Percentiles rank a stretch among this genome's conserved stretches.
Evolutionary conservation across 92 coral and sea anemone genomes (phyloP).

Genomic region (Phenganax subtilis): DNA sequence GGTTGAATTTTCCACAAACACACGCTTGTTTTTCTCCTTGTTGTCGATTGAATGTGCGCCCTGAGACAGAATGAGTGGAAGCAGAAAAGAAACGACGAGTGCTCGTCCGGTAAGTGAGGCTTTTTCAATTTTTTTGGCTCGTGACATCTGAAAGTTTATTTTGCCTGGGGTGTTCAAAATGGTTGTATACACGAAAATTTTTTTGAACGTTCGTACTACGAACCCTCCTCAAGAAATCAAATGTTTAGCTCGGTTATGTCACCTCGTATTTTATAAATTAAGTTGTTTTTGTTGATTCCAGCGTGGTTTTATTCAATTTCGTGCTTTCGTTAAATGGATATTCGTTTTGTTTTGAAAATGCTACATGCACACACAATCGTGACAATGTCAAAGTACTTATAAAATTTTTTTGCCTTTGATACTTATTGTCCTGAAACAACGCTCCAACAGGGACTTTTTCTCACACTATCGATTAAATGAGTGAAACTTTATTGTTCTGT

Average conservation of each 20-base stretch:
- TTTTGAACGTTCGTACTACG: slow-evolving; percentile 8
- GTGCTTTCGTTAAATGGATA: slow-evolving; percentile 7
- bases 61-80: slow-evolving; percentile 34
- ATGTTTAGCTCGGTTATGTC: not conserved
- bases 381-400: slow-evolving; percentile 29
- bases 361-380: slow-evolving; percentile 32
- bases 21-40: slow-evolving; percentile 63
- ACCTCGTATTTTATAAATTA: not conserved
- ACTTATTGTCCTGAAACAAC: slow-evolving; percentile 8
- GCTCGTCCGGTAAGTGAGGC: slow-evolving; percentile 27
- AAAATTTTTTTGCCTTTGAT: not conserved
- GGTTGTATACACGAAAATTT: slow-evolving; percentile 2
- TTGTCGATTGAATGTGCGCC: slow-evolving; percentile 41
- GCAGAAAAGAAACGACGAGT: slow-evolving; percentile 27
- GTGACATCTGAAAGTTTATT: not conserved
- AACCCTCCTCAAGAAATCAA: not conserved
- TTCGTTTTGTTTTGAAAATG: slow-evolving; percentile 36
- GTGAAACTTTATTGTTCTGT: not conserved
- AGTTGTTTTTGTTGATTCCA: not conserved
- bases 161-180: slow-evolving; percentile 3
- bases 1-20: slow-evolving; percentile 48
- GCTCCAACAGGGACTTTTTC: not conserved
- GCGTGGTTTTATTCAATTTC: not conserved
- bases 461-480: not conserved
- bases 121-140: slow-evolving; percentile 15